Evolutionary conservation across 2,888 invertebrate genomes (phyloP).

Genomic region (Hermaeophaga mercurialis): DNA sequence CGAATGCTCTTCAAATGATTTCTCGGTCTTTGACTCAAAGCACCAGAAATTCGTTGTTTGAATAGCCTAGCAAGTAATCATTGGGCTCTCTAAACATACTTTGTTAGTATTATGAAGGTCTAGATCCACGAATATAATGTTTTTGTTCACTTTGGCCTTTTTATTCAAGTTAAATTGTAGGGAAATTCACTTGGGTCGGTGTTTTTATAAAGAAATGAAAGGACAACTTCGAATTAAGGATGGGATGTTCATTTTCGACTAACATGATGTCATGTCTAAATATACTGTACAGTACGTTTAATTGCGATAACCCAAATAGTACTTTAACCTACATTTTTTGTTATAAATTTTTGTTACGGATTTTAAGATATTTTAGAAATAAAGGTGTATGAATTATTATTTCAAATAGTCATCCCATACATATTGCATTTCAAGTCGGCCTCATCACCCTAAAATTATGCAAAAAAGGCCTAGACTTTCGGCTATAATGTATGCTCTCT

Average conservation of each 20-base stretch:
- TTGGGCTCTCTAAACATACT: constrained; percentile 12
- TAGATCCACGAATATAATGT: constrained; percentile 4
- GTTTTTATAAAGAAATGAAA: constrained; percentile 12
- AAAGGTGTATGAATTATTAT: no score
- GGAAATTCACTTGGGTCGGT: constrained; percentile 1
- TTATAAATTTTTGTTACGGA: no score
- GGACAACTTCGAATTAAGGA: constrained; percentile 5
- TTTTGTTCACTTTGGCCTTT: constrained; percentile 13
- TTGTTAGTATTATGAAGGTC: constrained; percentile 4
- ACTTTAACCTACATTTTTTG: no score
- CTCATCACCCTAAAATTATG: constrained; percentile 27
- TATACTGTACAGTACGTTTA: no score
- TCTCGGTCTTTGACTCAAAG: constrained; percentile 9
- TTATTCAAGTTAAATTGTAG: background rate
- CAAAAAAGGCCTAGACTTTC: constrained; percentile 19
- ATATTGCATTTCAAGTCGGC: no score
- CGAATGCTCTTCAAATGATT: constrained; percentile 6
- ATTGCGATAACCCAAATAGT: no score
- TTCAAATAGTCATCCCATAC: no score
- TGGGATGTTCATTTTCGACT: no score
- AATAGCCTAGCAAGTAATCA: constrained; percentile 19
- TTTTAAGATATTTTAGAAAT: no score
- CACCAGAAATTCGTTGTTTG: constrained; percentile 17
- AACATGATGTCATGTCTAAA: no score
- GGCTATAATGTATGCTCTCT: constrained; percentile 24